Evolutionary conservation across 2,888 invertebrate genomes (phyloP).

Genomic region (Sinopyrophorus schimmeli): DNA sequence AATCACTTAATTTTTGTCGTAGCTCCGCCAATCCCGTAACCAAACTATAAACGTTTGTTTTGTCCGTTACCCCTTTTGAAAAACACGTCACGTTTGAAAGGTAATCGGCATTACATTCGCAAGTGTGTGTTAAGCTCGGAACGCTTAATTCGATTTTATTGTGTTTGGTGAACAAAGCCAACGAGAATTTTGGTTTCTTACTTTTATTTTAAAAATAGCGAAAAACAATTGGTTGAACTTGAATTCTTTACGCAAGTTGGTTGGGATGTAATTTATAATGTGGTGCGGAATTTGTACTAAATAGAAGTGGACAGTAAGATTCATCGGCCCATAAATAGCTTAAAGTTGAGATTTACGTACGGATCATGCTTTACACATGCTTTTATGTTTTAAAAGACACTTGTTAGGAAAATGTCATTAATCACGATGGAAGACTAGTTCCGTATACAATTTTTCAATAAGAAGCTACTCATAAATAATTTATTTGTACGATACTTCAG

Average conservation of each 20-base stretch:
- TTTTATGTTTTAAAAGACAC: constrained; percentile 10
- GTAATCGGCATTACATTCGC: constrained; percentile 11
- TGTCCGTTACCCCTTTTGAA: constrained; percentile 1
- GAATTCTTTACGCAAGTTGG: too few relatives aligned
- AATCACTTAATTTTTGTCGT: constrained; percentile 9
- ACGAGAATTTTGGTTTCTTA: too few relatives aligned
- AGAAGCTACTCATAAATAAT: too few relatives aligned
- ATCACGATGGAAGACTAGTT: constrained; percentile 1
- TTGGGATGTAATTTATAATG: too few relatives aligned
- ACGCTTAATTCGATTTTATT: too few relatives aligned
- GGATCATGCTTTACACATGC: constrained; percentile 8
- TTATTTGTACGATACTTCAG: too few relatives aligned
- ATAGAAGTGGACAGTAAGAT: not conserved
- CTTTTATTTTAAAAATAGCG: too few relatives aligned
- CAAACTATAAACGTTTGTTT: constrained; percentile 4
- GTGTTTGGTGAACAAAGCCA: too few relatives aligned
- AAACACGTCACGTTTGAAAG: constrained; percentile 5
- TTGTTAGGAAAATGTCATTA: constrained; percentile 12
- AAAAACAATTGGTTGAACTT: too few relatives aligned
- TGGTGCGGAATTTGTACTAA: constrained; percentile 3
- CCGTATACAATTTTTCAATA: constrained; percentile 9
- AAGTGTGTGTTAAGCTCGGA: too few relatives aligned
- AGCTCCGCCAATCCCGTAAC: constrained; percentile 4
- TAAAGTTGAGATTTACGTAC: constrained; percentile 1
- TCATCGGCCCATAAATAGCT: constrained; percentile 9